Evolutionary conservation across 2,888 invertebrate species (phyloP).

Genomic region (Hedya salicella): DNA sequence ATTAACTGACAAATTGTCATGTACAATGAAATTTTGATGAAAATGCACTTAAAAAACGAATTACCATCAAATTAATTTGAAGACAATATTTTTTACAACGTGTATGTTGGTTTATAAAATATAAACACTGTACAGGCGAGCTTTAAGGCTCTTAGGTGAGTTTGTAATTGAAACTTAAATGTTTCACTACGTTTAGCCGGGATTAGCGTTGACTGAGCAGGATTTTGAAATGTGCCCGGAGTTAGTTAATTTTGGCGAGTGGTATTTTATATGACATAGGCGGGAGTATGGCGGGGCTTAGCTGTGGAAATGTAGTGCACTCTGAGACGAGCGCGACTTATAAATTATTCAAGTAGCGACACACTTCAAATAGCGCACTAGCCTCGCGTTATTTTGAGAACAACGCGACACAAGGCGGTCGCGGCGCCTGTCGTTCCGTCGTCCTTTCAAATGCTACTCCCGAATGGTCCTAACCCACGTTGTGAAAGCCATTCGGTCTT

Average conservation of each 20-base stretch:
- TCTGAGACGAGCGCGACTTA: constrained; percentile 75
- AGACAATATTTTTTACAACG: too few species aligned
- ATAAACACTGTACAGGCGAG: neutral
- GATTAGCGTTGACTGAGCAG: constrained; percentile 41
- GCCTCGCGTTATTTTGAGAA: constrained; percentile 78
- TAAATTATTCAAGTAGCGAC: constrained; percentile 83
- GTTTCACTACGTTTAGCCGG: constrained; percentile 36
- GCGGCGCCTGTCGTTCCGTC: constrained; percentile 55
- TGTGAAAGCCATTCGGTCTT: constrained; percentile 31
- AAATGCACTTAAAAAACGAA: too few species aligned
- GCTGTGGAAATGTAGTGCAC: constrained; percentile 75
- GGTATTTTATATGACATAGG: constrained; percentile 31
- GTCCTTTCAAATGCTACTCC: constrained; percentile 46
- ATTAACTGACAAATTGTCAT: too few species aligned
- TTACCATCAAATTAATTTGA: too few species aligned
- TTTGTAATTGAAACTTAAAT: constrained; percentile 42
- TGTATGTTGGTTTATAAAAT: too few species aligned
- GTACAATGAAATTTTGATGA: too few species aligned
- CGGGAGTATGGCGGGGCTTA: constrained; percentile 62
- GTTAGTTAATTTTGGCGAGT: constrained; percentile 39
- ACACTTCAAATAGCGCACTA: constrained; percentile 80
- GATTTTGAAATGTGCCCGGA: constrained; percentile 38
- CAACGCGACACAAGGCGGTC: constrained; percentile 53
- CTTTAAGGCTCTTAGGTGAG: constrained; percentile 33
- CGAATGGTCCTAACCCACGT: constrained; percentile 17